Base-by-base conservation (phyloP, 2,113 vertebrate species). In the Alethe castanea region DNA sequence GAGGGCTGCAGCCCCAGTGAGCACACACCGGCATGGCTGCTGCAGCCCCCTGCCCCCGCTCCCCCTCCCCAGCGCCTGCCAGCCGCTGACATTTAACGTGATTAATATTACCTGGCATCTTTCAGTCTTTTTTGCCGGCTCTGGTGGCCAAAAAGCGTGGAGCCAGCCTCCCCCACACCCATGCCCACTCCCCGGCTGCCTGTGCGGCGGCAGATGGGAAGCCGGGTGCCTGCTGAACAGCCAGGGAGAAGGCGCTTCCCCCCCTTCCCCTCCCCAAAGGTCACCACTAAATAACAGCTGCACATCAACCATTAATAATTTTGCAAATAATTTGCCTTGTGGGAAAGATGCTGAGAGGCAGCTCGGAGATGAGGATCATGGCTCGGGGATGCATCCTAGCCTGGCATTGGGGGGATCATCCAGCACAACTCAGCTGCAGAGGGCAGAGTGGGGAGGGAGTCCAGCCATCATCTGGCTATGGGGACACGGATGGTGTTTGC, bases 21-120 rank as follows among this genome's bases (percentile, higher is more conserved):
- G 59, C 10, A 1, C 42, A 24, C 1, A 4, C 54, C 3, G 2
- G 26, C 2, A 12, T 31, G 54, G 56, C n/a, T 79, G 61, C 65
- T 5, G 3, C 52, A 33, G 57, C 57, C 72, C 71, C 80, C 44
- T 25, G 80, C 72, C 42, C 50, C 56, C 3, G 60, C 38, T 23
- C 62, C 81, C 25, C 31, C 31, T 18, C 19, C 38, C 44, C 28
- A 1, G 25, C 44, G 35, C 62, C 52, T 5, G 14, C 92, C 88
- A 87, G 77, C 87, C 9, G 2, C 81, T 96, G 92, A 92, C 95
- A 95, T 95, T 96, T 91, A 89, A 62, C 0, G 35, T 95, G 95
- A 96, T 90, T 94, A 96, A 96, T 88, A 71, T 80, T 94, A 94
- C 81, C 94, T 94, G 96, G 94, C 94, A 92, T 66, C 73, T 65